Base-by-base conservation (phyloP, 2,113 vertebrate species). In the Charadrius vociferus region DNA sequence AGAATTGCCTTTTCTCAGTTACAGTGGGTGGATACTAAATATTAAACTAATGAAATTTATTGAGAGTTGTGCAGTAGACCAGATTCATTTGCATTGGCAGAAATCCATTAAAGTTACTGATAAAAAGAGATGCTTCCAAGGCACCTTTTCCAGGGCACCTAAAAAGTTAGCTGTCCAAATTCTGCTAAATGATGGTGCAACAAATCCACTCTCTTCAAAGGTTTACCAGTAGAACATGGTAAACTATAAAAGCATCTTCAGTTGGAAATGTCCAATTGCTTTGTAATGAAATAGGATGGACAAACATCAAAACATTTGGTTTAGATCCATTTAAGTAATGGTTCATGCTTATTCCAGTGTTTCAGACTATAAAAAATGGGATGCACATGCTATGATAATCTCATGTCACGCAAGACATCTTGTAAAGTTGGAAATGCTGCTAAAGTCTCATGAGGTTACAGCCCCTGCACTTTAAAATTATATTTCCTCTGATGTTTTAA, bases 401-500 rank as follows among this genome's bases (percentile, higher is more conserved):
- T 2, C 7, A 16, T 50, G 30, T 80, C 83, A 91, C 3, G 9
- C 47, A 81, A 72, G 36, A 32, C 12, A 45, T 61, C 27, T 90
- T 82, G 8, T 63, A 87, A 75, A 93, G 55, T 15, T 20, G 12
- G 81, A 89, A 95, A 81, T 45, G 41, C 23, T 72, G 29, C 14
- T 70, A 81, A 90, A 63, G 4, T 23, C 36, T 96, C 12, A 21
- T 22, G 52, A 72, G 13, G 8, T 49, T 84, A 91, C 53, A 79
- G 10, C 7, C 22, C 22, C 49, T 73, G 22, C 39, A 53, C 9
- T 93, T 88, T 16, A 63, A 81, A 92, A 59, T 74, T 34, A 14
- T 67, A 36, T 85, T 95, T 95, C 32, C 83, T 95, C 86, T 89
- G 68, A 83, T 86, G n/a, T 86, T 87, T 96, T 91, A 78, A 81